Evolutionary conservation across 92 coral and sea anemone genomes (phyloP).

Genomic region (Zoanthus sansibaricus): DNA sequence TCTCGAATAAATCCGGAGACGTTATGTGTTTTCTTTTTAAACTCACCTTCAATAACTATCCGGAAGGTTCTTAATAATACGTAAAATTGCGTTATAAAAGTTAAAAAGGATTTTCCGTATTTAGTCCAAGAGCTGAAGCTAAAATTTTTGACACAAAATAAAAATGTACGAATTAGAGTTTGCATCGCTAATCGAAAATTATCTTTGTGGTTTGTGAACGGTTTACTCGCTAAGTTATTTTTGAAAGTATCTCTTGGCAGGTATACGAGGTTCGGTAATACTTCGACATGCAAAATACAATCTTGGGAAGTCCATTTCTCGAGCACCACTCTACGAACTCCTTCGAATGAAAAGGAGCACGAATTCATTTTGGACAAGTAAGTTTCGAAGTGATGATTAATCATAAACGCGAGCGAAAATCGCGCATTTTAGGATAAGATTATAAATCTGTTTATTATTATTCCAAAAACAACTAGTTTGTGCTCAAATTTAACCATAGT

Average conservation of each 20-base stretch:
- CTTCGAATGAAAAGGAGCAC: constrained; percentile 52
- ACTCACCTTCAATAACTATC: constrained; percentile 47
- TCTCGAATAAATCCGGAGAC: constrained; percentile 45
- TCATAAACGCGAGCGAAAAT: constrained; percentile 20
- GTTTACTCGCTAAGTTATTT: constrained; percentile 77
- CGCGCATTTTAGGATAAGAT: constrained; percentile 7
- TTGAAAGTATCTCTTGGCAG: constrained; percentile 73
- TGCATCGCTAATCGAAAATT: constrained; percentile 64
- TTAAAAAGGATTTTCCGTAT: background rate
- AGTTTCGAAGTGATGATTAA: constrained; percentile 44
- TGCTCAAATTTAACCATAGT: constrained; percentile 17
- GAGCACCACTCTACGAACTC: constrained; percentile 70
- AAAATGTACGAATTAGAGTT: constrained; percentile 46
- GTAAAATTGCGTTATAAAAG: background rate
- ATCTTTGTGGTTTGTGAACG: constrained; percentile 72
- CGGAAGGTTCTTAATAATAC: constrained; percentile 55
- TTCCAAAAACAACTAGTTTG: constrained; percentile 40
- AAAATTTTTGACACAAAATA: constrained; percentile 26
- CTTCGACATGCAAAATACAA: constrained; percentile 57
- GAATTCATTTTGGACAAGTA: constrained; percentile 33
- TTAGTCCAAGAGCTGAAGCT: constrained; percentile 27
- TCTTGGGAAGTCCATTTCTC: constrained; percentile 60
- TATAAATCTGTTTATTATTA: constrained; percentile 34
- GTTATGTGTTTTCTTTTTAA: constrained; percentile 26
- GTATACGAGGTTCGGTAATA: constrained; percentile 53